Base-by-base conservation (phyloP, 2,113 vertebrate genomes). In the Cephalopterus ornatus region DNA sequence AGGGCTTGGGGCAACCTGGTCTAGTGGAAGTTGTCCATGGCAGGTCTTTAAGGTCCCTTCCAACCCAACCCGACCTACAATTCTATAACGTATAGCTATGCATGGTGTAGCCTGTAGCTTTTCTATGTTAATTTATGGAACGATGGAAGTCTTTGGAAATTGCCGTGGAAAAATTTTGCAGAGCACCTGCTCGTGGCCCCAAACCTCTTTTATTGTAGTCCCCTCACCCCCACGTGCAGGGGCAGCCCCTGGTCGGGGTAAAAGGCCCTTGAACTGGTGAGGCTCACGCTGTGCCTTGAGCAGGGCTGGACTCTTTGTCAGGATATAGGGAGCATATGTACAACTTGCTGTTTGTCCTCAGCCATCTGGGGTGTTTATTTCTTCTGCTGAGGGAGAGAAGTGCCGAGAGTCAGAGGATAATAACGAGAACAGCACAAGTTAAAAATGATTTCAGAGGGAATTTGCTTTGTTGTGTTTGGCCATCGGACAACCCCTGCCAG, bases 351-450 rank as follows among this genome's bases (percentile, higher is more conserved):
- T 42, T 94, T 94, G 73, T 39, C 83, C 78, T 65, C 85, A 59
- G 63, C 86, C 90, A 94, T 91, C 81, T 92, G 67, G 73, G 81
- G 50, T 66, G 59, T 93, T 93, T 84, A 41, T 85, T 82, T 68
- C 76, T 76, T 74, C 62, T 80, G 63, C 56, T 94, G 70, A 53
- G 61, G 79, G 22, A 87, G 82, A 72, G 71, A 49, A 96, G 50
- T 12, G 61, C 53, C 0, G 20, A 20, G 81, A 75, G 49, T 30
- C 19, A 5, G 56, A 83, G 83, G 59, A 41, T 85, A 65, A 70
- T 46, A 44, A 30, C 0, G 3, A 44, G 67, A 63, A 27, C 47
- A 23, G 21, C 59, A 56, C 30, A 85, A 85, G 46, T 81, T 79
- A 63, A 93, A 73, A 49, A 9, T 53, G 33, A 56, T 90, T 95